Percentiles rank a stretch among this genome's conserved stretches.
These are phyloP conservation scores for Podiceps cristatus DNA, from an alignment of 2,113 vertebrate genomes.

Conservation along the genomic window DNA sequence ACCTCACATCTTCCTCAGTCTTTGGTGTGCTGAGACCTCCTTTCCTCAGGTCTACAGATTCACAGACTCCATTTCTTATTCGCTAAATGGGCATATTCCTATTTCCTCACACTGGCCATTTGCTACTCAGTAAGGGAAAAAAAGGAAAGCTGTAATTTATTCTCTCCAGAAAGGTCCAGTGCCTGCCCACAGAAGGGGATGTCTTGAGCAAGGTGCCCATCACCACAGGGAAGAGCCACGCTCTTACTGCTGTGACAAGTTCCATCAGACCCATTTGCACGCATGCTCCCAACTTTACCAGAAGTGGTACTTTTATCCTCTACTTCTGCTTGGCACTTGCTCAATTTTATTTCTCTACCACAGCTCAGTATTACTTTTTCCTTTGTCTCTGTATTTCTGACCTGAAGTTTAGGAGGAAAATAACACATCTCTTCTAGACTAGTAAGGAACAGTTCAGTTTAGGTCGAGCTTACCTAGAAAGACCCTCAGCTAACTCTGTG, in stretches of 20 bases:
- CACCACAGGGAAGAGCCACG: accelerated
- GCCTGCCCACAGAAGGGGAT: background rate
- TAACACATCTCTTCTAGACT: background rate
- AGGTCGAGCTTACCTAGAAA: background rate
- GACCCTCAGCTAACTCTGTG: background rate
- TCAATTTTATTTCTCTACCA: background rate
- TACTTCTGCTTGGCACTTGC: background rate
- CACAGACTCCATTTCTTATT: background rate
- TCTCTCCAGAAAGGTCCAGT: background rate
- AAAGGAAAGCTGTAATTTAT: background rate
- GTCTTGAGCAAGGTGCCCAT: background rate
- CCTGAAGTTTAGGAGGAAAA: background rate
- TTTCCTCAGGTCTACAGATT: background rate
- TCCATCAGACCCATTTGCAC: background rate
- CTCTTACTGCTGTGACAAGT: background rate
- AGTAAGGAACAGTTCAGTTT: background rate
- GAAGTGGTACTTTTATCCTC: background rate
- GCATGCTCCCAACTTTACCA: background rate
- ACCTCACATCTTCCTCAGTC: background rate
- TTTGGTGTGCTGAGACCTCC: background rate
- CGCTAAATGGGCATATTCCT: background rate
- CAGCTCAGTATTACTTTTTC: background rate
- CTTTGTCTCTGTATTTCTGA: background rate
- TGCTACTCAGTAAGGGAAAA: background rate
- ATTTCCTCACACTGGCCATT: background rate